These are phyloP conservation scores for Cremastinae sp. DNA, from an alignment of 2,888 invertebrate genomes.

Conservation along the genomic window DNA sequence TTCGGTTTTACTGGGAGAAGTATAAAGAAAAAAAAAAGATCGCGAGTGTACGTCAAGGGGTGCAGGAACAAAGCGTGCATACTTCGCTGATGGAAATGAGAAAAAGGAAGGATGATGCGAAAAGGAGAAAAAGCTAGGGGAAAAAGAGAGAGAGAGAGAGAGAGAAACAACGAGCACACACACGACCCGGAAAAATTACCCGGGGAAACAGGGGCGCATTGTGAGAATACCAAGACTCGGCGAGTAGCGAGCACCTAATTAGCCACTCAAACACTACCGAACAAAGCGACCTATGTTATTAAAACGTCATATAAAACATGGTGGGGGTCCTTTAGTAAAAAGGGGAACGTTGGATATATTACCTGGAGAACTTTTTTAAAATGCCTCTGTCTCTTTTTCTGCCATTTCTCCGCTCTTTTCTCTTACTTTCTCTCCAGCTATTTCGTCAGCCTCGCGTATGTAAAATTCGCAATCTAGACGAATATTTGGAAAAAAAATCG, in stretches of 20 bases:
- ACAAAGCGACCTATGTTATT: conserved; percentile 73
- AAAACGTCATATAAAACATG: conserved; percentile 71
- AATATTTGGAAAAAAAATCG: background rate
- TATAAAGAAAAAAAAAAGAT: background rate
- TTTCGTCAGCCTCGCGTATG: background rate
- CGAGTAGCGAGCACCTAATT: conserved; percentile 73
- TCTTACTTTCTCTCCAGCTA: background rate
- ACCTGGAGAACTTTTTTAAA: conserved; percentile 37
- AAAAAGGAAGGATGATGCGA: conserved; percentile 45
- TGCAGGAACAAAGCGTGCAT: conserved; percentile 29
- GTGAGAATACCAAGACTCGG: conserved; percentile 61
- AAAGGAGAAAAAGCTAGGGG: conserved; percentile 41
- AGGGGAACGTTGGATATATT: conserved; percentile 41
- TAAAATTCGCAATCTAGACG: conserved; percentile 6
- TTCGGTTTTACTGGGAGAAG: background rate
- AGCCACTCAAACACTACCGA: conserved; percentile 74
- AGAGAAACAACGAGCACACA: conserved; percentile 50
- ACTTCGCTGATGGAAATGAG: conserved; percentile 20
- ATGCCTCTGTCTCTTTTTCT: conserved; percentile 20
- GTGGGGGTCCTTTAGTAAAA: conserved; percentile 38
- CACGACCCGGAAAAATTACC: conserved; percentile 70
- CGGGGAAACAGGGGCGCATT: conserved; percentile 65
- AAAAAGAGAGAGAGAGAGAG: conserved; percentile 39
- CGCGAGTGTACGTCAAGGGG: conserved; percentile 14
- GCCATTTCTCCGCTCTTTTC: conserved; percentile 14